Base-by-base conservation (phyloP, 2,888 invertebrate species). In the Trissolcus japonicus region DNA sequence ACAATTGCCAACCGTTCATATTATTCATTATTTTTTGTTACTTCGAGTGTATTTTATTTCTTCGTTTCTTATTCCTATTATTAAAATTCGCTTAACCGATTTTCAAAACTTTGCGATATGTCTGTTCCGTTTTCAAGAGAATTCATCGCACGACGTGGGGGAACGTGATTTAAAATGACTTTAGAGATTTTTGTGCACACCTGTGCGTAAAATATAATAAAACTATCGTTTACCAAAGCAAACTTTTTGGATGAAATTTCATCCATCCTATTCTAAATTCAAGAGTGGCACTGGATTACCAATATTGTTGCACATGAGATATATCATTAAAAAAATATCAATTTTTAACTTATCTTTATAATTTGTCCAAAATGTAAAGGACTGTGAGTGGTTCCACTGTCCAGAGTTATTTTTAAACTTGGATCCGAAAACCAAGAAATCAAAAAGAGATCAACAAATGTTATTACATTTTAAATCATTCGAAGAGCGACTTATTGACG, bases 151-250 rank as follows among this genome's bases (percentile, higher is more conserved):
- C 54, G 29, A 54, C 13, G n/a, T 54, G 53, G 2, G 29, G 9
- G 11, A 11, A 2, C 6, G 9, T 14, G 41, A 29, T 19, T 50
- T 40, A 4, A 53, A 62, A 11, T 53, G 14, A 29, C 14, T 48
- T 21, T 35, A 50, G 7, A 57, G 43, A 21, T 21, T 60, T 60
- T 60, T 50, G 50, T 56, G 66, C 66, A 57, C 66, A 66, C 48
- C 9, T 66, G 66, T 57, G 57, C 50, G 21, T 16, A 46, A 46
- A 16, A 46, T 46, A 46, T 29, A 51, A 51, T 57, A 17, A 57
- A 67, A 67, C 25, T 59, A 14, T 13, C 25, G 41, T 59, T 50
- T 16, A 17, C 6, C 25, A 57, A 59, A 25, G 41, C 21, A 35
- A 57, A 51, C 16, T 46, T 46, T n/a, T 35, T 11, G 1, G 35